Evolutionary conservation across 2,113 vertebrate genomes (phyloP), one percentile per base, ranked within the genome.

Genomic region (Arothron firmamentum): DNA sequence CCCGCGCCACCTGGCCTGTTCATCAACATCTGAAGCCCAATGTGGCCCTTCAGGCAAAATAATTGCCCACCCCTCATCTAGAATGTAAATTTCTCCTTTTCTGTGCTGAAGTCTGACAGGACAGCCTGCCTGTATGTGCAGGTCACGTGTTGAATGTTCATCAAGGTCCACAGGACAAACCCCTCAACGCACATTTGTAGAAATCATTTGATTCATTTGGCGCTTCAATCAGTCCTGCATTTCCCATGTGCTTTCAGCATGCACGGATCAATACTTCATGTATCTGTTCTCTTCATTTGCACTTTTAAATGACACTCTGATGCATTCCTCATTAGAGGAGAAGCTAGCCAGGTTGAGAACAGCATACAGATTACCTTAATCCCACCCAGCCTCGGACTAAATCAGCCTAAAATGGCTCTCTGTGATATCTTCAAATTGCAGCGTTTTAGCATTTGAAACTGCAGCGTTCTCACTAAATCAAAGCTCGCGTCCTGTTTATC

Each of bases 1-100:
- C 6, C 25, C 6, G 25, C 25, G 4, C 25, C 25, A 28, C 25
- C 6, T 28, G 25, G 25, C 25, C 25, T 3, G 6, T 28, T 28
- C 25, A 5, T 28, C 25, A 28, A 28, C 3, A 28, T 28, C 25
- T 25, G 6, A 28, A 28, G 6, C 25, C 2, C 2, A 28, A 28
- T 28, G 25, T 25, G 25, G 25, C 25, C 25, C 2, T 28, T 28
- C 4, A 5, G 25, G 25, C 25, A 28, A 28, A 28, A 28, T 28
- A 28, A 7, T 28, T 5, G 25, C 25, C 25, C 25, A 28, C 25
- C 21, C 21, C n/a, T n/a, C n/a, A n/a, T n/a, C n/a, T n/a, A 31
- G 72, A 81, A 83, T 83, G 81, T 75, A 84, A 69, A 87, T 88
- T 82, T 77, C 78, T 77, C 78, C 80, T 78, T 73, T 55, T 17